Evolutionary conservation across 2,888 invertebrate genomes (phyloP).

Genomic region (Zygogramma bicolorata): DNA sequence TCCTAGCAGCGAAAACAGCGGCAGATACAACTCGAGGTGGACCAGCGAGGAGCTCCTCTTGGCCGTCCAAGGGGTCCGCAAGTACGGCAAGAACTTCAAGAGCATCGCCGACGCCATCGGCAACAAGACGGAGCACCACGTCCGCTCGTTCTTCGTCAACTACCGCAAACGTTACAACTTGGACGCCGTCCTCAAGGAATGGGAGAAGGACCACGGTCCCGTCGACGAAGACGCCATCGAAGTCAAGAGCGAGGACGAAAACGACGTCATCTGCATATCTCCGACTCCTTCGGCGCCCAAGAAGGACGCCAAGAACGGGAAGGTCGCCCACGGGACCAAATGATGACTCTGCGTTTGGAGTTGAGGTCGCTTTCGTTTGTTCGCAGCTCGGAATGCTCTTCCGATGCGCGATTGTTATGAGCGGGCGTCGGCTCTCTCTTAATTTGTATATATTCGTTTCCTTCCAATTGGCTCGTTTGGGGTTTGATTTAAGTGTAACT

Average conservation of each 20-base stretch:
- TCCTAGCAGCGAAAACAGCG: constrained; percentile 59
- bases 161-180: constrained; percentile 76
- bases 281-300: constrained; percentile 66
- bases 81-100: constrained; percentile 89
- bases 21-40: constrained; percentile 86
- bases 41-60: constrained; percentile 91
- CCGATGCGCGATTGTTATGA: not conserved
- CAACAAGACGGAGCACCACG: constrained; percentile 93
- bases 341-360: constrained; percentile 52
- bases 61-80: constrained; percentile 87
- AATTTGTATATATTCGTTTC: not conserved
- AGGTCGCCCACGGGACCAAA: constrained; percentile 56
- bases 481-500: no score
- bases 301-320: constrained; percentile 60
- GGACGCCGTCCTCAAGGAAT: constrained; percentile 73
- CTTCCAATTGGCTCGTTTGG: not conserved
- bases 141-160: constrained; percentile 92
- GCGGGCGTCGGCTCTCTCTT: no score
- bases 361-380: constrained; percentile 2
- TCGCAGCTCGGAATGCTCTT: not conserved
- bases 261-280: constrained; percentile 66
- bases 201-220: constrained; percentile 81
- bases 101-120: constrained; percentile 95
- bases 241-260: constrained; percentile 57
- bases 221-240: constrained; percentile 55